Evolutionary conservation across 2,797 vertebrate genomes (phyloP).

Genomic region (Micropoecilia bifurca): DNA sequence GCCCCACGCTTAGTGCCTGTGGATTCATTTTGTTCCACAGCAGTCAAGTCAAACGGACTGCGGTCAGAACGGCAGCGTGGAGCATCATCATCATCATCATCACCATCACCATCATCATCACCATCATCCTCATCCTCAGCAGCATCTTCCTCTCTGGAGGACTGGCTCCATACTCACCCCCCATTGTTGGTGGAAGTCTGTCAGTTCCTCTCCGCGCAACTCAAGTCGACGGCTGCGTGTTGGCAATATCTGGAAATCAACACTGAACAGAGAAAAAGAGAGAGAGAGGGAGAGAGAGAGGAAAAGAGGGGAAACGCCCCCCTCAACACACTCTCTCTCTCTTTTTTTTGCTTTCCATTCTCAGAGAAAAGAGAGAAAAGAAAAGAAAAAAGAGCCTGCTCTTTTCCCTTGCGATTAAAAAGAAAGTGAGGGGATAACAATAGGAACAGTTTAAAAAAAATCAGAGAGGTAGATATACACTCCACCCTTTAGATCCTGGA

Average conservation of each 20-base stretch:
- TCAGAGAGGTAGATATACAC: slow-evolving; percentile 62
- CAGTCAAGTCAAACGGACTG: slow-evolving; percentile 44
- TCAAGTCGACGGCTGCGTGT: slow-evolving; percentile 67
- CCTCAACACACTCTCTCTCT: slow-evolving; percentile 60
- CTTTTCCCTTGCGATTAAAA: slow-evolving; percentile 38
- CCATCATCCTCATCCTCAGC: background rate
- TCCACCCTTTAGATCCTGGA: slow-evolving; percentile 69
- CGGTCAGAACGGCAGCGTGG: slow-evolving; percentile 23
- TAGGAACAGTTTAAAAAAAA: slow-evolving; percentile 36
- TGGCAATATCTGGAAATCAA: slow-evolving; percentile 78
- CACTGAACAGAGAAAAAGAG: slow-evolving; percentile 34
- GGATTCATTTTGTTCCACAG: slow-evolving; percentile 57
- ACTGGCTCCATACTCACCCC: slow-evolving; percentile 65
- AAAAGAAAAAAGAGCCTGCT: slow-evolving; percentile 5
- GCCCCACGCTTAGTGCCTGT: slow-evolving; percentile 45
- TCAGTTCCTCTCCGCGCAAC: slow-evolving; percentile 56
- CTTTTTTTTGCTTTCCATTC: slow-evolving; percentile 28
- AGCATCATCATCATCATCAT: background rate
- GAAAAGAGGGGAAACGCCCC: slow-evolving; percentile 72
- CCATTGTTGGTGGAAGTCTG: slow-evolving; percentile 73
- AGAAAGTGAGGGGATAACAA: slow-evolving; percentile 42
- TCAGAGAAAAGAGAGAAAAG: slow-evolving; percentile 6
- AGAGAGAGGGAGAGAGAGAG: background rate
- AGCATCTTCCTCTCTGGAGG: slow-evolving; percentile 37
- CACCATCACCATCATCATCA: background rate